Evolutionary conservation across 2,113 vertebrate genomes (phyloP).

Genomic region (Isichthys henryi): DNA sequence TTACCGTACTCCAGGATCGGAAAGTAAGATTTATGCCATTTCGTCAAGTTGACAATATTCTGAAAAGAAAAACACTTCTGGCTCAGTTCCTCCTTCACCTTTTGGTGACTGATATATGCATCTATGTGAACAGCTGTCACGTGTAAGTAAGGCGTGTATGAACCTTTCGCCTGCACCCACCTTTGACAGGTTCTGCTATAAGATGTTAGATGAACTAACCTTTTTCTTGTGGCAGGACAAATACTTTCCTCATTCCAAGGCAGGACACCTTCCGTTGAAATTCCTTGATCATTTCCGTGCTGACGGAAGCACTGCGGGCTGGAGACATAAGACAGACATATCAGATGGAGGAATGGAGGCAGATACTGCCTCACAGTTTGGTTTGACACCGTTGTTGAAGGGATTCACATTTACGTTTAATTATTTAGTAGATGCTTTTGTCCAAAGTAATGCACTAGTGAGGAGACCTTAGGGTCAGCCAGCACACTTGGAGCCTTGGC

Average conservation of each 20-base stretch:
- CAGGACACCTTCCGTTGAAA: slow-evolving; percentile 36
- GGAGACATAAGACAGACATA: not conserved
- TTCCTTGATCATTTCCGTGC: slow-evolving; percentile 17
- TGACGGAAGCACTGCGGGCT: slow-evolving; percentile 25
- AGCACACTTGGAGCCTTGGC: not conserved
- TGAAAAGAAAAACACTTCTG: not conserved
- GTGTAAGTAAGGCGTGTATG: too few species aligned
- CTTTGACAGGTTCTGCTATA: not conserved
- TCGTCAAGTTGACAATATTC: slow-evolving; percentile 4
- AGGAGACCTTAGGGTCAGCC: not conserved
- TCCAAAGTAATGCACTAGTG: not conserved
- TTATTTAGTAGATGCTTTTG: not conserved
- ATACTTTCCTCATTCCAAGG: slow-evolving; percentile 2
- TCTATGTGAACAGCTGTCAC: not conserved
- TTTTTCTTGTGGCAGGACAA: slow-evolving; percentile 30
- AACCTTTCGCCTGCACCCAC: too few species aligned
- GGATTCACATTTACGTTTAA: not conserved
- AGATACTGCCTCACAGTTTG: not conserved
- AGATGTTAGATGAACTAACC: slow-evolving; percentile 21
- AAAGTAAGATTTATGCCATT: not conserved
- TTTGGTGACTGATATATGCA: not conserved
- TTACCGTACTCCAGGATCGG: not conserved
- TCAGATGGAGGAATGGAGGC: not conserved
- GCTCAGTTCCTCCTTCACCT: not conserved
- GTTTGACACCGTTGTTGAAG: not conserved